phyloP scores from a whole-genome alignment of 2,888 invertebrate species.

The Melitaea athalia region DNA sequence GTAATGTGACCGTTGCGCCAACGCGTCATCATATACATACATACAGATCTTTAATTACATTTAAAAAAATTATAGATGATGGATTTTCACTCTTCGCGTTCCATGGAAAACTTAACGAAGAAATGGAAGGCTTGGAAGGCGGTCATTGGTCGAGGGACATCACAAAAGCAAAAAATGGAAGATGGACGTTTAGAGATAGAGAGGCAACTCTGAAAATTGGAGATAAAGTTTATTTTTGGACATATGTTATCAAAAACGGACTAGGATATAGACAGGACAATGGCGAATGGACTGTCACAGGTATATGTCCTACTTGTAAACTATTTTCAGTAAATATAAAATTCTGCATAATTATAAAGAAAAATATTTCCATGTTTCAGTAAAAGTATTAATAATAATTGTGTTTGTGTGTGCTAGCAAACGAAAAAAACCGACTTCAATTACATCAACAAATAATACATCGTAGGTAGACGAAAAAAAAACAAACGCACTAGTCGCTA shows the following conservation, averaged over 20 bases:
- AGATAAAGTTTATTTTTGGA: conserved; percentile 89
- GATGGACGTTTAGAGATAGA: conserved; percentile 86
- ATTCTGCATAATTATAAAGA: neutral
- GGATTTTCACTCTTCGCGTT: conserved; percentile 80
- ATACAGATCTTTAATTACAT: too few relatives aligned
- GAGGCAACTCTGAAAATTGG: conserved; percentile 83
- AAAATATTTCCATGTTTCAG: too few relatives aligned
- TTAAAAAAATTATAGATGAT: conserved; percentile 65
- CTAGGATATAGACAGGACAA: conserved; percentile 87
- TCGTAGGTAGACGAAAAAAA: too few relatives aligned
- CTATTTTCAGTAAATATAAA: neutral
- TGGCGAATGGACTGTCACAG: conserved; percentile 80
- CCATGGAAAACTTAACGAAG: conserved; percentile 87
- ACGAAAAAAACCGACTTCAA: too few relatives aligned
- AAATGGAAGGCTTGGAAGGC: conserved; percentile 86
- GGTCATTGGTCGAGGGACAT: conserved; percentile 86
- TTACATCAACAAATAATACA: too few relatives aligned
- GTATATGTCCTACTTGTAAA: conserved; percentile 42
- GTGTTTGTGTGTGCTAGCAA: too few relatives aligned
- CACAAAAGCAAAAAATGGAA: conserved; percentile 80
- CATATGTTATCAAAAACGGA: conserved; percentile 86
- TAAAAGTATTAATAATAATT: too few relatives aligned
- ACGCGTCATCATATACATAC: too few relatives aligned
- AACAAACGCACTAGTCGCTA: too few relatives aligned
- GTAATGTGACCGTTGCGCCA: too few relatives aligned